Percentiles rank a stretch among this genome's conserved stretches.
These are phyloP conservation scores for Cantharis rustica DNA, from an alignment of 2,888 invertebrate genomes.

Conservation along the genomic window DNA sequence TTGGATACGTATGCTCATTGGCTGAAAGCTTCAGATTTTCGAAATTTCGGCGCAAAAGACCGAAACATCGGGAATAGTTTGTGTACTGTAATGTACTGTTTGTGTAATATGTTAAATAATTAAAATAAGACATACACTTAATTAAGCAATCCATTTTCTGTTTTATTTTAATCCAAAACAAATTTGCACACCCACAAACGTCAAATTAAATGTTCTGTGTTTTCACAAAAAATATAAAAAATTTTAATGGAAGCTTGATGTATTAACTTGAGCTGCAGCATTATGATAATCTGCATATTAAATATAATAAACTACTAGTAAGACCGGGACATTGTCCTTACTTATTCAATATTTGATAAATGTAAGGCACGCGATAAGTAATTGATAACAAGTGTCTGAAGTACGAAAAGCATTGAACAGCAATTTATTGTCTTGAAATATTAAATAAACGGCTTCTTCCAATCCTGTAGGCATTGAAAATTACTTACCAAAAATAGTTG, in stretches of 20 bases:
- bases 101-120: slow-evolving; percentile 20
- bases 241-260: not conserved
- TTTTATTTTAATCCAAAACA: not conserved
- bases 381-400: slow-evolving; percentile 24
- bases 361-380: slow-evolving; percentile 24
- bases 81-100: no score
- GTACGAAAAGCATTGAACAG: slow-evolving; percentile 7
- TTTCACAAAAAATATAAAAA: slow-evolving; percentile 5
- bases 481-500: not conserved
- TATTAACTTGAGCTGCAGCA: slow-evolving; percentile 6
- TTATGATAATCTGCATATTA: slow-evolving; percentile 32
- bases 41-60: not conserved
- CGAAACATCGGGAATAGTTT: not conserved
- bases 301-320: slow-evolving; percentile 28
- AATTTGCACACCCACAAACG: slow-evolving; percentile 2
- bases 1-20: not conserved
- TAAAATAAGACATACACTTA: slow-evolving; percentile 35
- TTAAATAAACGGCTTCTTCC: not conserved
- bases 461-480: not conserved
- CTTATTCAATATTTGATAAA: slow-evolving; percentile 28
- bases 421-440: not conserved
- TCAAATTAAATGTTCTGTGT: slow-evolving; percentile 11
- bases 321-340: slow-evolving; percentile 21
- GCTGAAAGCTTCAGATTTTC: not conserved
- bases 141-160: slow-evolving; percentile 37